Evolutionary conservation across 2,888 invertebrate genomes (phyloP), one percentile per base, ranked within the genome.

Genomic region (Eugnorisma glareosa): DNA sequence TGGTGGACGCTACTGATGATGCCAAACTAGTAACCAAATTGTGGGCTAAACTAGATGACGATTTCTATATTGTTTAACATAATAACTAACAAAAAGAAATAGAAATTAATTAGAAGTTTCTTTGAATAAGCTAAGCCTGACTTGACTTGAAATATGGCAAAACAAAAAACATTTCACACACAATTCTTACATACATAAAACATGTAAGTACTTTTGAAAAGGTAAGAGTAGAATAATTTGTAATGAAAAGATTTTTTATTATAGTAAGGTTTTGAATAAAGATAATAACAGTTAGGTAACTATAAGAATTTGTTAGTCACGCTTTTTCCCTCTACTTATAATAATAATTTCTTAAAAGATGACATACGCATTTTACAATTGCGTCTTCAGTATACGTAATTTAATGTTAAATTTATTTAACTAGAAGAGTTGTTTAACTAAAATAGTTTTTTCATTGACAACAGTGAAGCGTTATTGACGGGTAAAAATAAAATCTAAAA

Each of bases 251-350:
- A 35, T 48, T 75, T 61, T 45, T 61, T 31, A 24, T 31, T 6
- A 69, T 18, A 43, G 8, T 79, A 72, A 31, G 28, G 63, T 67
- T 63, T 63, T 35, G 43, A 72, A 57, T 73, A 67, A 74, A 81
- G 72, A 81, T 67, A 35, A 68, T 5, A 7, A 35, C 5, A 18
- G 74, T 86, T 79, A 74, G 35, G 35, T 82, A 79, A 86, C 64
- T 48, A 15, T n/a, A 43, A 72, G 45, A 74, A 77, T 70, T 43
- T 40, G 35, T 79, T 82, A 31, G 85, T 86, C 70, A 86, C 79
- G 85, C 85, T 86, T 86, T 86, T 84, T 66, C 57, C 67, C 37
- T 43, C 18, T 57, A n/a, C 54, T 54, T 48, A 70, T 24, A 68
- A 57, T 54, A 37, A 59, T 66, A n/a, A 35, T 63, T 69, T 68